A percentile compares a stretch with the other conserved stretches of the same genome.
Evolutionary conservation across 2,888 invertebrate species (phyloP).

Genomic region (Strigamia transsilvanica): DNA sequence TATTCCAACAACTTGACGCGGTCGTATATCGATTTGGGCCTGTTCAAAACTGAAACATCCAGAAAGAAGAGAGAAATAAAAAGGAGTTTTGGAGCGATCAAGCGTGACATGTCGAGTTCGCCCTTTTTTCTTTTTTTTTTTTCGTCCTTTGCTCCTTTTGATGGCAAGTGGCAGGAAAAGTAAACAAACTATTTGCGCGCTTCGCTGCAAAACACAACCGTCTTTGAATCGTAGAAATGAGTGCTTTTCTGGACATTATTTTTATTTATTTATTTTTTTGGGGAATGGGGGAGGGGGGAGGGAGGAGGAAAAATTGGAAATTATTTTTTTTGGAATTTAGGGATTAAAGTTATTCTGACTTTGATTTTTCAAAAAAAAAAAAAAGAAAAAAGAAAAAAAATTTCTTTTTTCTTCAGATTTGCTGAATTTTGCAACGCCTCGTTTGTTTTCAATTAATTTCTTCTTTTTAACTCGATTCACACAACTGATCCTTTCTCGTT

Average conservation of each 20-base stretch:
- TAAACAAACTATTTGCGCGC: neutral
- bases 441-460: constrained; percentile 36
- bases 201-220: neutral
- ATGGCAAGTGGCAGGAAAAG: constrained; percentile 28
- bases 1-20: neutral
- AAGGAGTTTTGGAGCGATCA: constrained; percentile 12
- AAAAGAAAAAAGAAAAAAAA: too few species aligned
- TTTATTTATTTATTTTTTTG: neutral
- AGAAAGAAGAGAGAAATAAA: neutral
- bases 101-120: constrained; percentile 27
- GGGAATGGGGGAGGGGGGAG: neutral
- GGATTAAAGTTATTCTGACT: too few species aligned
- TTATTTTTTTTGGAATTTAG: neutral
- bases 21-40: constrained; percentile 5
- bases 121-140: neutral
- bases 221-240: neutral
- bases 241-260: neutral
- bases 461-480: constrained; percentile 4
- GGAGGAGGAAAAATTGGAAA: too few species aligned
- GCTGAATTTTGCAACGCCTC: neutral
- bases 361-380: too few species aligned
- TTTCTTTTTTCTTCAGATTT: neutral
- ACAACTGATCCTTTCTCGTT: constrained; percentile 10
- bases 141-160: neutral
- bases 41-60: constrained; percentile 17